A percentile compares a stretch with the other conserved stretches of the same genome.
Evolutionary conservation across 1,140 invertebrate species (phyloP).

Genomic region (Ptiloglossa arizonensis): DNA sequence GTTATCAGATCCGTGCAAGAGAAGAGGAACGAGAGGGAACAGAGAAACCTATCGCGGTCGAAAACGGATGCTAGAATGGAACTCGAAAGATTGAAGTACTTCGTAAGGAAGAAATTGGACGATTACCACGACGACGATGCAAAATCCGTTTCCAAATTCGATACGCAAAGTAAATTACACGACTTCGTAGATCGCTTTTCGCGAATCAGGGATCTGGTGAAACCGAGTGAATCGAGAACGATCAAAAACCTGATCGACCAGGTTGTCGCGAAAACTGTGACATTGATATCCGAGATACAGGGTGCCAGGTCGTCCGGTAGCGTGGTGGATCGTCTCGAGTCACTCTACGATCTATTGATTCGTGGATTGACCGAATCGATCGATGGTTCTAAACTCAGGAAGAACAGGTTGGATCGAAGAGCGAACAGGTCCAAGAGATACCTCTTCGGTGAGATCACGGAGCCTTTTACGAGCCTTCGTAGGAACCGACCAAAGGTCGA

Average conservation of each 20-base stretch:
- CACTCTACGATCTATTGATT: not conserved
- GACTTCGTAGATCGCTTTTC: not conserved
- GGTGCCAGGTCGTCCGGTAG: not conserved
- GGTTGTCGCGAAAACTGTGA: not conserved
- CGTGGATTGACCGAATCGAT: not conserved
- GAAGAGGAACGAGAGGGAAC: not conserved
- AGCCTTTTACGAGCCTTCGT: not conserved
- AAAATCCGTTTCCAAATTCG: too few relatives aligned
- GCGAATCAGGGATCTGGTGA: too few relatives aligned
- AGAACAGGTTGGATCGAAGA: not conserved
- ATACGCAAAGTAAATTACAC: not conserved
- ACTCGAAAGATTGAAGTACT: not conserved
- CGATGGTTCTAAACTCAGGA: not conserved
- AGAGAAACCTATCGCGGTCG: not conserved
- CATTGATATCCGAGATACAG: not conserved
- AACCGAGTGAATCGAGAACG: not conserved
- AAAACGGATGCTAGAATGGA: not conserved
- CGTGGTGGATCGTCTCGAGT: not conserved
- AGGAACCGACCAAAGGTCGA: constrained; percentile 32
- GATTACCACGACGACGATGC: constrained; percentile 1
- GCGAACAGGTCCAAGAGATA: constrained; percentile 24
- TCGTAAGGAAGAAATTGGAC: not conserved
- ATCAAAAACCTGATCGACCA: not conserved
- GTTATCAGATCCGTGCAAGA: not conserved
- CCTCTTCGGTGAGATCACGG: not conserved